phyloP scores from a whole-genome alignment of 1,140 invertebrate species.

The Nilaparvata lugens region DNA sequence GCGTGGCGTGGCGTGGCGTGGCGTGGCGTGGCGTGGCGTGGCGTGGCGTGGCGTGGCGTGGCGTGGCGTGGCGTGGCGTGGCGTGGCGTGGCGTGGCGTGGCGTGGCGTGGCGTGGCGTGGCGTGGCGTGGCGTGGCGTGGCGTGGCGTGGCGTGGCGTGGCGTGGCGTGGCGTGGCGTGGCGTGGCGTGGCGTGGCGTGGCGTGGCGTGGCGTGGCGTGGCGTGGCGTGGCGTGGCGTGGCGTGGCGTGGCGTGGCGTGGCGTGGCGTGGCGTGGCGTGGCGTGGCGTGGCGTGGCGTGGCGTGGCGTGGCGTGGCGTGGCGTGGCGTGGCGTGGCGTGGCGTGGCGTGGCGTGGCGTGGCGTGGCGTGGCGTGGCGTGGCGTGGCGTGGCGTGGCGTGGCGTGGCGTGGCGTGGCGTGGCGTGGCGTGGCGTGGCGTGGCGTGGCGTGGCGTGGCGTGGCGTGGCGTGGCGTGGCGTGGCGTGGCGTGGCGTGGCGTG shows the following conservation, averaged over 20 bases:
- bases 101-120: conserved; percentile 23
- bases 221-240: conserved; percentile 2
- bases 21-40: conserved; percentile 17
- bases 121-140: conserved; percentile 15
- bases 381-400: conserved; percentile 2
- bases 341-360: conserved; percentile 2
- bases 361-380: conserved; percentile 2
- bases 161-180: conserved; percentile 15
- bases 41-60: conserved; percentile 14
- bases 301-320: conserved; percentile 2
- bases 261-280: conserved; percentile 2
- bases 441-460: conserved; percentile 2
- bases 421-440: conserved; percentile 2
- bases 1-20: conserved; percentile 18
- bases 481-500: conserved; percentile 2
- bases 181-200: conserved; percentile 7
- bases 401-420: conserved; percentile 2
- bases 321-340: conserved; percentile 2
- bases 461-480: conserved; percentile 2
- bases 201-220: background rate
- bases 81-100: conserved; percentile 17
- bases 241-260: conserved; percentile 2
- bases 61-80: conserved; percentile 16
- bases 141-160: conserved; percentile 20
- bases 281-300: conserved; percentile 2